Evolutionary conservation across 2,113 vertebrate genomes (phyloP), one percentile per base, ranked within the genome.

Genomic region (Corvus hawaiiensis): DNA sequence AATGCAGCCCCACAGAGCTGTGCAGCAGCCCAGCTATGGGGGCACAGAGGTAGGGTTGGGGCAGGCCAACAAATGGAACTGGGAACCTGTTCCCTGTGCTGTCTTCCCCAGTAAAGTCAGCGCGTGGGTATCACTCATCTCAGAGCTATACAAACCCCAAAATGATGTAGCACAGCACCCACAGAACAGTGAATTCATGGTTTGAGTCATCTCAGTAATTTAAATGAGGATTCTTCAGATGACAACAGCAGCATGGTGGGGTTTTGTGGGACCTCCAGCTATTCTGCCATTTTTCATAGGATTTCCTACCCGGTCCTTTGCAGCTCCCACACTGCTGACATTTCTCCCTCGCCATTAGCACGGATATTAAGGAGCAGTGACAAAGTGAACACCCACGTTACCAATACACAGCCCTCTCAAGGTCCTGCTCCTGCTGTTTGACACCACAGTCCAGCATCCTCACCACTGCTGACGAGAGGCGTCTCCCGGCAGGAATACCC

Each of bases 181-280:
- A 37, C 4, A 49, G 68, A 15, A 51, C 4, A 68, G 33, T 0
- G 1, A 74, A 39, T 11, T n/a, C 21, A 22, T 1, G n/a, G n/a
- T 16, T 16, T 63, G 37, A 90, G 37, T 16, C 79, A 66, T 3
- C 18, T 73, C 28, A 43, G 10, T 6, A 32, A 80, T 7, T 73
- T 13, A 46, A 77, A 64, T 41, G 35, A 89, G 37, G 64, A 27
- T 81, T 58, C 59, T 76, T 37, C 62, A 82, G 79, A 19, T 44
- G 56, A 22, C 66, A 67, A 6, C 37, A 86, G 44, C 32, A 86
- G 67, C 39, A 5, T 1, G 21, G 37, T 26, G 58, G 32, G 44
- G 30, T 19, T 72, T 39, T 51, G 58, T 6, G 80, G 63, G 28
- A 76, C 24, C 33, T 52, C 4, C 61, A 64, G 61, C 14, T 43